Base-by-base conservation (phyloP, 2,797 vertebrate species). In the Tolypeutes matacus region DNA sequence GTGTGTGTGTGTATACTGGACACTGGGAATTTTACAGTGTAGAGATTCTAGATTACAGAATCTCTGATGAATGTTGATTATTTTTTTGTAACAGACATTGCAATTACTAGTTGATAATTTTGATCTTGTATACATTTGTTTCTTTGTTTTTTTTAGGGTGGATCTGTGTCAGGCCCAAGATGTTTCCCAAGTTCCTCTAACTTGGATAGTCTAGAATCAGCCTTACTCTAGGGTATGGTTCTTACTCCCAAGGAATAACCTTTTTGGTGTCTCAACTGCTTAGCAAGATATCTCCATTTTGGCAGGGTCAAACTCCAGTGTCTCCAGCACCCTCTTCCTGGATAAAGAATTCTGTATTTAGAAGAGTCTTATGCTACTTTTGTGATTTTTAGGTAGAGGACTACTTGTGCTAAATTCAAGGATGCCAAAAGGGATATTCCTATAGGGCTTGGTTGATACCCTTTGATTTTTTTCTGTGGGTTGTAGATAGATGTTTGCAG, bases 351-450 rank as follows among this genome's bases (percentile, higher is more conserved):
- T 75, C 34, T 65, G 0, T 53, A 21, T 86, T 65, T 89, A 60
- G 29, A 81, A 70, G n/a, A 65, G 4, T 81, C 70, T 7, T n/a
- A 10, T 60, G 27, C 23, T 17, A 0, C 31, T 29, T 60, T 39
- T 90, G 2, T 39, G 21, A 7, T 62, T 27, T 87, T 84, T 87
- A 91, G 13, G 18, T 77, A 82, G 58, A 75, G 27, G n/a, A 65
- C 36, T 88, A 80, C 73, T 65, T 60, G 46, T 83, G 36, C 69
- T 84, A 88, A 86, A 70, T 90, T 84, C 65, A 84, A 72, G 34
- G 64, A 85, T 87, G 8, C 39, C 64, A 39, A 64, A 3, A 64
- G 15, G 13, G 9, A 46, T 89, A 72, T 25, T 70, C 17, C 46
- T 70, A 42, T 11, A 80, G 17, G 49, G n/a, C 4, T 86, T 89